Base-by-base conservation (phyloP, 2,888 invertebrate genomes). In the Trissolcus japonicus region DNA sequence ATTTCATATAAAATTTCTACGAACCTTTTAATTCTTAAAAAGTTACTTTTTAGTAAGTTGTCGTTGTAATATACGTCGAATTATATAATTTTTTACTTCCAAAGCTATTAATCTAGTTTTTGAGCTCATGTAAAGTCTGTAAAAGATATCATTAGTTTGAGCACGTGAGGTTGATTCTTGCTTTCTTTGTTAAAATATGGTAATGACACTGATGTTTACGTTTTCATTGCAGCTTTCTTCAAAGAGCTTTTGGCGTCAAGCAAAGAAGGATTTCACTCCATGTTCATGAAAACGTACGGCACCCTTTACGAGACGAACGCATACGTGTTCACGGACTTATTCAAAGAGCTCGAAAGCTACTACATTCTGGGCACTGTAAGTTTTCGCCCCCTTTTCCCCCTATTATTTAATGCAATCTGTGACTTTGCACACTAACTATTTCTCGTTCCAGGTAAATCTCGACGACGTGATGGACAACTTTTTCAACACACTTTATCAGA, bases 211-310 rank as follows among this genome's bases (percentile, higher is more conserved):
- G 61, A 76, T 66, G 67, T 62, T 73, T 53, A 65, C 60, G 56
- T 69, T 73, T 78, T 67, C 72, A 69, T 91, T 91, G n/a, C 94
- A 97, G 98, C 94, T 85, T 95, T 95, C 90, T 98, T 98, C 92
- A 93, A 93, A 83, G 94, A 95, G 81, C 92, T 98, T 84, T 91
- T 98, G 89, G 92, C 93, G 82, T 93, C 94, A 81, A 96, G 97
- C 19, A 94, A 95, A 83, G 92, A 92, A 81, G 96, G 95, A 87
- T 96, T 98, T 89, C 96, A 98, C 90, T 93, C 94, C 79, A 98
- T 98, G 98, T 98, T 98, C 91, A 95, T 95, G 86, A 92, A 94
- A 82, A 98, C 98, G 0, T 98, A 98, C 90, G 98, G 98, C 65
- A 94, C 96, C 89, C 93, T 98, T 83, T 98, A 98, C 91, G 95